Evolutionary conservation across 2,797 vertebrate species (phyloP).

Genomic region (Phylloscopus collybita): DNA sequence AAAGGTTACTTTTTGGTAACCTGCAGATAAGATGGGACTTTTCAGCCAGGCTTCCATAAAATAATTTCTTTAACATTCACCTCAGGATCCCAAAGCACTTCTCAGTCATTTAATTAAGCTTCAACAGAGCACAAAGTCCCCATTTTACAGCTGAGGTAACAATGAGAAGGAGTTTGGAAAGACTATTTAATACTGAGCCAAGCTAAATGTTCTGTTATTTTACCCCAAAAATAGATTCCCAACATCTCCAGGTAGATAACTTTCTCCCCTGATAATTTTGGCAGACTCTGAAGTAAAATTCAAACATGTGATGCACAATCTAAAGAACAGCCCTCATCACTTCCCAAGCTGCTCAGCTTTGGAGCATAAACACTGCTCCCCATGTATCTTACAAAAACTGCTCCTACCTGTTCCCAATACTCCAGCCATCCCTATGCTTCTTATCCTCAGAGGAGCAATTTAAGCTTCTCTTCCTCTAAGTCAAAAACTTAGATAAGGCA

Average conservation of each 20-base stretch:
- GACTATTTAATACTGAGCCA: background rate
- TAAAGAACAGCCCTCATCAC: background rate
- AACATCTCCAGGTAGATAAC: background rate
- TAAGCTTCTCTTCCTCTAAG: background rate
- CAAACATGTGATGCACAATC: background rate
- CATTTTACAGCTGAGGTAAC: constrained; percentile 50
- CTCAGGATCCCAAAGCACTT: constrained; percentile 53
- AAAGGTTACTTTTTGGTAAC: constrained; percentile 2
- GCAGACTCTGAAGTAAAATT: background rate
- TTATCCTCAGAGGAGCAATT: background rate
- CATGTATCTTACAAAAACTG: background rate
- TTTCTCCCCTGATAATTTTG: background rate
- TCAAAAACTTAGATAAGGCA: background rate
- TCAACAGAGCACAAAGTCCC: constrained; percentile 41
- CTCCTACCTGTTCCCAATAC: background rate
- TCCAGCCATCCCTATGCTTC: background rate
- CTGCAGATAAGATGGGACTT: constrained; percentile 14
- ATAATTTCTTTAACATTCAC: constrained; percentile 42
- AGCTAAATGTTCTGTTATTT: constrained; percentile 2
- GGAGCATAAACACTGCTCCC: background rate
- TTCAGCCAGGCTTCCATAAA: constrained; percentile 16
- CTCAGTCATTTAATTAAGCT: constrained; percentile 55
- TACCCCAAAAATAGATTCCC: background rate
- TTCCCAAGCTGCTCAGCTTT: background rate
- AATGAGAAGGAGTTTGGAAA: constrained; percentile 5